phyloP scores from a whole-genome alignment of 2,113 vertebrate species.

The Lampris incognitus region DNA sequence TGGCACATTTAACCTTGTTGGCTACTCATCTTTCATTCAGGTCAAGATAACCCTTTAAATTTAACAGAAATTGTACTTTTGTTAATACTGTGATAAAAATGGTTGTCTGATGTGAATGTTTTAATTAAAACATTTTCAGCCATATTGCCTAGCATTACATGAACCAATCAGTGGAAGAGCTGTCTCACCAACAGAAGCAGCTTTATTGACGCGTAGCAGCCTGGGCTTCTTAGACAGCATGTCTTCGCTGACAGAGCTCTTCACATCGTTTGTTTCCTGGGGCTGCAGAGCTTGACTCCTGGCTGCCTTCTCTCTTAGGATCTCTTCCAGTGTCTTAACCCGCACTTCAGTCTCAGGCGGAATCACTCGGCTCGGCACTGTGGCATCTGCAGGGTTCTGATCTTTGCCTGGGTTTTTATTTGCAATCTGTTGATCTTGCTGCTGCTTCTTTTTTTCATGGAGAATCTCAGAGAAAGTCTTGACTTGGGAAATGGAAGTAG shows the following conservation, averaged over 20 bases:
- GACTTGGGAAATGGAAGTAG: conserved; percentile 34
- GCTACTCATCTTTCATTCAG: too few species aligned
- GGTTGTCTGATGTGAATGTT: too few species aligned
- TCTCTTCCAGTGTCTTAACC: conserved; percentile 94
- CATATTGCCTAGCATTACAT: neutral
- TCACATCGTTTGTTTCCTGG: conserved; percentile 24
- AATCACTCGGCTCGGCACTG: neutral
- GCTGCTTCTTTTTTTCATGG: conserved; percentile 83
- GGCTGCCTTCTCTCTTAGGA: conserved; percentile 91
- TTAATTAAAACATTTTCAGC: too few species aligned
- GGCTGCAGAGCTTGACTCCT: conserved; percentile 76
- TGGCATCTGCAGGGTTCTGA: neutral
- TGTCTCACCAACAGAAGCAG: conserved; percentile 70
- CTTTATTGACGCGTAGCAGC: conserved; percentile 77
- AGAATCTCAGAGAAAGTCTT: conserved; percentile 85
- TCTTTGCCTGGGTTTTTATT: conserved; percentile 33
- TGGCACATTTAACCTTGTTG: too few species aligned
- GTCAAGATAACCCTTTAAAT: too few species aligned
- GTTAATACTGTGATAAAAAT: too few species aligned
- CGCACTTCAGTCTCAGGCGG: conserved; percentile 65
- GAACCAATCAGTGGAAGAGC: neutral
- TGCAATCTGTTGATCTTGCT: conserved; percentile 69
- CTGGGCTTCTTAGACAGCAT: conserved; percentile 55
- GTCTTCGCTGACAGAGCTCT: conserved; percentile 32
- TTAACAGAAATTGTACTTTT: too few species aligned